phyloP scores from a whole-genome alignment of 2,888 invertebrate species.

The Orthosia gracilis region DNA sequence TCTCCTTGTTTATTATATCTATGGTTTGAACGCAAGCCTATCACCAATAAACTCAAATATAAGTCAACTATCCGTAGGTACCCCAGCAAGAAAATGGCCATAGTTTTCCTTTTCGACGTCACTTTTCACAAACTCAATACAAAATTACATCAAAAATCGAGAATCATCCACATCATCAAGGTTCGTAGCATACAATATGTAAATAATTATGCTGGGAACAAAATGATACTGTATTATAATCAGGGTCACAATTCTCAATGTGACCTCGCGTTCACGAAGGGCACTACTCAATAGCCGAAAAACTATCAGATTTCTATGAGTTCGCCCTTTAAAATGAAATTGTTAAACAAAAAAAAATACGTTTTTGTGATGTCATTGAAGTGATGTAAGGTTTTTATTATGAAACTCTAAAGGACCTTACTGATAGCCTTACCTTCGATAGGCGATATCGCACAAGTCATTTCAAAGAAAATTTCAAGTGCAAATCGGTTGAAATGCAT shows the following conservation, averaged over 20 bases:
- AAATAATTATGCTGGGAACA: constrained; percentile 15
- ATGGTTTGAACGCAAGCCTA: too few relatives aligned
- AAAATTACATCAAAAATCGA: background rate
- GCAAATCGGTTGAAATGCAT: too few relatives aligned
- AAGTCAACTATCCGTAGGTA: too few relatives aligned
- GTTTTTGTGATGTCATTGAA: background rate
- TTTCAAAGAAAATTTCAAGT: too few relatives aligned
- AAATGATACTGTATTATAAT: constrained; percentile 28
- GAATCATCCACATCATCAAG: background rate
- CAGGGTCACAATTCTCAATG: constrained; percentile 31
- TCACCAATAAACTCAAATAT: too few relatives aligned
- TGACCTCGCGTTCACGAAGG: constrained; percentile 50
- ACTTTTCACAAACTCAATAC: background rate
- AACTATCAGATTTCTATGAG: constrained; percentile 19
- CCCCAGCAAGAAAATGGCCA: background rate
- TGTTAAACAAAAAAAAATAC: background rate
- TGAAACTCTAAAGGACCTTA: background rate
- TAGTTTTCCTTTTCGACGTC: background rate
- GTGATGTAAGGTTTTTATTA: background rate
- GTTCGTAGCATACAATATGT: background rate
- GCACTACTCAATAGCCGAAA: constrained; percentile 27
- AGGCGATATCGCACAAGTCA: too few relatives aligned
- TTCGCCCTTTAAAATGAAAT: constrained; percentile 10
- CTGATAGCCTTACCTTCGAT: too few relatives aligned
- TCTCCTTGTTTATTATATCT: too few relatives aligned